A percentile compares a stretch with the other conserved stretches of the same genome.
These are phyloP conservation scores for Lucinisca nassula DNA, from an alignment of 2,888 invertebrate species.

Conservation along the genomic window DNA sequence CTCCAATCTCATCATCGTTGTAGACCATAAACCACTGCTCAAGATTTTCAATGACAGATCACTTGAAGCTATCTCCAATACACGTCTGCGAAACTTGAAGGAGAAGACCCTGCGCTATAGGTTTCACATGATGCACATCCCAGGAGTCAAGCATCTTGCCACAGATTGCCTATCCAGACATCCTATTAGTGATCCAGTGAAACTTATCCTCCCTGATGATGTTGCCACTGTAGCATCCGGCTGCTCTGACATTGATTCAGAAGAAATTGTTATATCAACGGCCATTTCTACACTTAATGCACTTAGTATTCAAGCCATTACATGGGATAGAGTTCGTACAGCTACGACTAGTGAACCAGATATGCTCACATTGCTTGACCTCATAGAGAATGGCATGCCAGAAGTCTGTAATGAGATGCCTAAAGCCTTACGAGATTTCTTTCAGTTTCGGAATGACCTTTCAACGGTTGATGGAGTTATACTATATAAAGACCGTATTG, in stretches of 20 bases:
- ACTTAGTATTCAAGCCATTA: too few species aligned
- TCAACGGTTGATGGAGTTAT: slow-evolving; percentile 31
- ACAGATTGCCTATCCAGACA: slow-evolving; percentile 62
- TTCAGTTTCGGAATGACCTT: slow-evolving; percentile 15
- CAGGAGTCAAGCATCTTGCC: slow-evolving; percentile 37
- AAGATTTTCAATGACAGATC: slow-evolving; percentile 61
- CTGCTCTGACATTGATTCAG: too few species aligned
- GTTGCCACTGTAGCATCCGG: too few species aligned
- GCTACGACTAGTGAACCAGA: slow-evolving; percentile 69
- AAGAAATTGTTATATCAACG: too few species aligned
- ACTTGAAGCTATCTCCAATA: slow-evolving; percentile 54
- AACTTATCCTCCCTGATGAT: slow-evolving; percentile 25
- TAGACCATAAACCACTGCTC: slow-evolving; percentile 63
- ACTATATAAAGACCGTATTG: slow-evolving; percentile 67
- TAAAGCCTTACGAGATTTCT: slow-evolving; percentile 17
- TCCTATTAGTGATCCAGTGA: slow-evolving; percentile 40
- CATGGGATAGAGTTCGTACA: slow-evolving; percentile 66
- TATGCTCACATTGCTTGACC: slow-evolving; percentile 49
- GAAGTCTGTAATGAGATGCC: slow-evolving; percentile 18
- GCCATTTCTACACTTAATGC: too few species aligned
- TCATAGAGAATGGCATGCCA: slow-evolving; percentile 40
- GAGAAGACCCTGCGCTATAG: slow-evolving; percentile 61
- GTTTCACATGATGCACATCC: slow-evolving; percentile 55
- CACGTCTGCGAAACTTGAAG: slow-evolving; percentile 68
- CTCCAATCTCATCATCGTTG: slow-evolving; percentile 35